These are phyloP conservation scores for Coremacera marginata DNA, from an alignment of 2,888 invertebrate species.

Conservation along the genomic window DNA sequence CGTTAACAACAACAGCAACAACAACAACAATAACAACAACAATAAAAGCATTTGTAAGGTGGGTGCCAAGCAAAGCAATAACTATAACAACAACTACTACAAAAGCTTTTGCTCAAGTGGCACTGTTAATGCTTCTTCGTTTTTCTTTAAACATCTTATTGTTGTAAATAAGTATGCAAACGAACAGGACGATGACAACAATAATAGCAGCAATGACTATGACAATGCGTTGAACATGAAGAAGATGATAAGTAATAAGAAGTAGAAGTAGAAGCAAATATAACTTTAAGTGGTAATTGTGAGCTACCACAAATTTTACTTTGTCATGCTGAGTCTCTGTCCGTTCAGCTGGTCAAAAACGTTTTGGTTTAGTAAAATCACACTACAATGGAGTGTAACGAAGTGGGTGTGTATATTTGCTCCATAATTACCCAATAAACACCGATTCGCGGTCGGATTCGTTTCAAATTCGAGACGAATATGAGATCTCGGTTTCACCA, in stretches of 20 bases:
- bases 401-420: no score
- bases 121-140: not conserved
- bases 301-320: no score
- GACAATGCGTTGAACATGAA: not conserved
- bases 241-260: not conserved
- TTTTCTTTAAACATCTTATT: not conserved
- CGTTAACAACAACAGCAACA: slow-evolving; percentile 24
- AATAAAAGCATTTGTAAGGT: not conserved
- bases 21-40: slow-evolving; percentile 10
- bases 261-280: not conserved
- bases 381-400: no score
- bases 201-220: not conserved
- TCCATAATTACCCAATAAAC: no score
- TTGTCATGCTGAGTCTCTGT: no score
- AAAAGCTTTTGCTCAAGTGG: not conserved
- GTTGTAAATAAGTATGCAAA: not conserved
- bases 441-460: no score
- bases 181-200: not conserved
- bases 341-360: no score
- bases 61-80: not conserved
- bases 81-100: not conserved
- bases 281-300: no score
- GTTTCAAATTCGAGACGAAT: no score
- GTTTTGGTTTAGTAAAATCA: no score
- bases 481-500: no score